Percentiles rank a stretch among this genome's conserved stretches.
phyloP scores from a whole-genome alignment of 2,113 vertebrate species.

The Zosterops pallidus region DNA sequence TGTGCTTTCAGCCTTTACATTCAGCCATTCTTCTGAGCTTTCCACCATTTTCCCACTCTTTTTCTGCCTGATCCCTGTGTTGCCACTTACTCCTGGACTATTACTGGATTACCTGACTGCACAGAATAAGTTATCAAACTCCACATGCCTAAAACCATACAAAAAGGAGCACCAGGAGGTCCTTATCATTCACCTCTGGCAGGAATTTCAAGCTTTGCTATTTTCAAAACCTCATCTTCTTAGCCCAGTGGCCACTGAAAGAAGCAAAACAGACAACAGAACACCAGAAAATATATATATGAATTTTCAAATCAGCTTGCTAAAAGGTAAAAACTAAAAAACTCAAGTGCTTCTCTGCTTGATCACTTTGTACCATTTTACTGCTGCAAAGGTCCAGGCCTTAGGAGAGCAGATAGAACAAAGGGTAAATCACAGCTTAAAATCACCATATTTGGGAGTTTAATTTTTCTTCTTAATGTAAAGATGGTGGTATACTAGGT shows the following conservation, averaged over 20 bases:
- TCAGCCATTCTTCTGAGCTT: background rate
- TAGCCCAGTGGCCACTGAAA: background rate
- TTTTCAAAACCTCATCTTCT: background rate
- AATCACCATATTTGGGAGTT: background rate
- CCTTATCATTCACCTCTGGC: background rate
- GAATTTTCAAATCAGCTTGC: background rate
- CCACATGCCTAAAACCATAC: background rate
- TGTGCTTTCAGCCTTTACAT: background rate
- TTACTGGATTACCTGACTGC: background rate
- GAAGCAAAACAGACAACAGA: background rate
- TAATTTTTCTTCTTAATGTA: background rate
- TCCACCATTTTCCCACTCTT: background rate
- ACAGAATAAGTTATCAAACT: background rate
- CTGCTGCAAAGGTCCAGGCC: background rate
- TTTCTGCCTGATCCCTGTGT: background rate
- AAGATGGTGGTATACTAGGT: background rate
- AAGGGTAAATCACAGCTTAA: background rate
- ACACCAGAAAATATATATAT: background rate
- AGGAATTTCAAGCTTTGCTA: background rate
- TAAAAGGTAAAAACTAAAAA: background rate
- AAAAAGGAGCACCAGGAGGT: background rate
- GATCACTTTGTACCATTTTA: background rate
- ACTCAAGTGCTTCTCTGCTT: background rate
- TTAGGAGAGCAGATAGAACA: background rate
- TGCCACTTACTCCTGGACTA: background rate